These are phyloP conservation scores for Vanessa cardui DNA, from an alignment of 2,888 invertebrate species.

Conservation along the genomic window DNA sequence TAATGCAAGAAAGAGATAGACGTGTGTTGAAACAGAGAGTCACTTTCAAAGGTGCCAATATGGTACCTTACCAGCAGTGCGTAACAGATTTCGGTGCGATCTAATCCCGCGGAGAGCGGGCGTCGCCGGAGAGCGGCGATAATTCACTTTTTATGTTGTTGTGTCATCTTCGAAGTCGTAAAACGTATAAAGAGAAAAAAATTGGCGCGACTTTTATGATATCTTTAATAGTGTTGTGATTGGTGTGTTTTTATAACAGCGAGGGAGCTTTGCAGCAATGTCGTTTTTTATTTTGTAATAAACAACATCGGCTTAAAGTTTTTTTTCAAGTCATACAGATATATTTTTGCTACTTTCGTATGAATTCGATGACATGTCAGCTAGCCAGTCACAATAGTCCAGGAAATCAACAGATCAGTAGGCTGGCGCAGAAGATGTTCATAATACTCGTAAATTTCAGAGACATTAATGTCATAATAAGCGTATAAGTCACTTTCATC, in stretches of 20 bases:
- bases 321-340: no score
- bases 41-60: slow-evolving; percentile 13
- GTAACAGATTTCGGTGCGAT: slow-evolving; percentile 73
- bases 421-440: no score
- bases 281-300: no score
- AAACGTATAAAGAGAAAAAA: slow-evolving; percentile 69
- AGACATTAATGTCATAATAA: no score
- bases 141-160: slow-evolving; percentile 79
- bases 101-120: slow-evolving; percentile 65
- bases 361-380: no score
- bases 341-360: no score
- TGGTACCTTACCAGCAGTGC: slow-evolving; percentile 42
- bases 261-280: background rate
- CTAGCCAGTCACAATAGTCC: no score
- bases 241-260: slow-evolving; percentile 4
- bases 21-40: slow-evolving; percentile 9
- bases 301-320: no score
- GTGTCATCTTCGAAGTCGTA: slow-evolving; percentile 69
- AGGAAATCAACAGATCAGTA: no score
- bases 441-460: no score
- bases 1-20: slow-evolving; percentile 9
- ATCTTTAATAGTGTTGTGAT: slow-evolving; percentile 63
- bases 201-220: slow-evolving; percentile 62
- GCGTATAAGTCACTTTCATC: no score
- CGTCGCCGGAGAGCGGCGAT: slow-evolving; percentile 73